Evolutionary conservation across 1,140 invertebrate genomes (phyloP), one percentile per base, ranked within the genome.

Genomic region (Conopomorpha cramerella): DNA sequence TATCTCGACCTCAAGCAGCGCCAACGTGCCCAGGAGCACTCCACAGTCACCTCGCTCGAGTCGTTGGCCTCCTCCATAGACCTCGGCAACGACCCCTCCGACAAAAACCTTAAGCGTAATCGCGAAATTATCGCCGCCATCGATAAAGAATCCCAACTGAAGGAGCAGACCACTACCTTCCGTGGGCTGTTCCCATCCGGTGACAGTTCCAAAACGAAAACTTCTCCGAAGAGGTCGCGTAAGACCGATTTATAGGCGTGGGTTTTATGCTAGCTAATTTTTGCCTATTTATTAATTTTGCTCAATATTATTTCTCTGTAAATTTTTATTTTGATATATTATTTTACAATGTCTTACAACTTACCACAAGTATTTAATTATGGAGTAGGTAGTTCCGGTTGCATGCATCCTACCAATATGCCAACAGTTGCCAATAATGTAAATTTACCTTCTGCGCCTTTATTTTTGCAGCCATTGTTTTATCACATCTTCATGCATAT

Each of bases 1-100:
- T 61, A 38, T 38, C 55, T 70, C 13, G 56, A 72, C 34, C 53
- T 70, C 1, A 19, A 42, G 11, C 29, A 49, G 10, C 55, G 55
- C 2, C 35, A 45, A 16, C 51, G 43, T 25, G 33, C 55, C 14
- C 42, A 43, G 1, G 48, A 51, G 8, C 44, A 25, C 18, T 74
- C 70, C 26, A 72, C 67, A 2, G 70, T 55, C 30, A 72, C 70
- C 10, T 72, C 70, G 2, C 47, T 74, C 6, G 70, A 72, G 26
- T 74, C 70, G 0, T 58, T 76, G 32, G 67, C 59, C 3, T 71
- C 63, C n/a, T 59, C 63, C 10, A 55, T 60, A 4, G 64, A 67
- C 13, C 46, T 59, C 1, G 42, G 32, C 11, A 58, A 68, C 30
- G 60, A 65, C 2, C 15, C 27, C 3, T 2, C 28, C 12, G 61